Conservation (phyloP, 2,888 invertebrate species). For the Drosophila niveifrons region DNA sequence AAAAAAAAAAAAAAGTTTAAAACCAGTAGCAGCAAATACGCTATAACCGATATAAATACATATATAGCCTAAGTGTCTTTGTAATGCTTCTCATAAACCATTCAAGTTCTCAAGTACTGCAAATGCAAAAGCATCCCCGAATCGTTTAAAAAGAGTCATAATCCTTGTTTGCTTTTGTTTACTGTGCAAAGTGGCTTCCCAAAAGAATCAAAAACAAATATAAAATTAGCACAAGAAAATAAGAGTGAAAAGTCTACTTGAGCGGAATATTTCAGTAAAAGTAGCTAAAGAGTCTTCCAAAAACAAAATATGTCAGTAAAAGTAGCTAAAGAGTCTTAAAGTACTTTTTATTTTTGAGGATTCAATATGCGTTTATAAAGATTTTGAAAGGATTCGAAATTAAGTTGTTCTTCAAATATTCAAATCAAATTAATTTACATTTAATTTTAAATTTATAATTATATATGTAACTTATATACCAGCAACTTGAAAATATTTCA, state of each 20-base stretch:
- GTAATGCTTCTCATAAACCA: conserved; percentile 1
- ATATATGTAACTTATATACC: too few relatives aligned
- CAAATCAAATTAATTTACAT: too few relatives aligned
- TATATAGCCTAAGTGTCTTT: conserved; percentile 4
- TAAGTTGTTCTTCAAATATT: too few relatives aligned
- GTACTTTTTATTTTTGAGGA: not conserved
- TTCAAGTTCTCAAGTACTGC: not conserved
- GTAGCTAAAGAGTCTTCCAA: not conserved
- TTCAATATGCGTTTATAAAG: too few relatives aligned
- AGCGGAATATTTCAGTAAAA: not conserved
- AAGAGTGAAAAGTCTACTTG: conserved; percentile 1
- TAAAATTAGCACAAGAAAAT: not conserved
- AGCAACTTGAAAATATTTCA: too few relatives aligned
- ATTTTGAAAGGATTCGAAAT: too few relatives aligned
- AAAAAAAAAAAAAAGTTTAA: not conserved
- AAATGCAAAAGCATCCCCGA: not conserved
- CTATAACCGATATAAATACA: not conserved
- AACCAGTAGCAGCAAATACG: not conserved
- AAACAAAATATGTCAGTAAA: too few relatives aligned
- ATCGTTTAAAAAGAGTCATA: conserved; percentile 5
- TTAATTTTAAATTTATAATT: too few relatives aligned
- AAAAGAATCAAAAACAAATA: not conserved
- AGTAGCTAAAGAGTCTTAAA: not conserved
- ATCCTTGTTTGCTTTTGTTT: conserved; percentile 10
- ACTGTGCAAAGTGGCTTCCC: not conserved